Conservation (phyloP, 1,140 invertebrate species). For the Apis mellifera region Amel_HAv3.1 CM009943.2:4655501-4656000, state of each 20-base stretch:
- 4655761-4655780: background rate
- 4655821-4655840: background rate
- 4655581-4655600: constrained; percentile 12
- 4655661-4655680: background rate
- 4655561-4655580: constrained; percentile 17
- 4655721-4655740: background rate
- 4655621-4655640: constrained; percentile 25
- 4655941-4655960: constrained; percentile 76
- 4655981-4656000: constrained; percentile 27
- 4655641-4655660: background rate
- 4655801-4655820: too few relatives aligned
- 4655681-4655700: constrained; percentile 20
- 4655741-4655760: background rate
- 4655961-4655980: constrained; percentile 63
- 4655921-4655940: constrained; percentile 71
- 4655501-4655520: background rate
- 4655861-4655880: background rate
- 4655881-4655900: constrained; percentile 15
- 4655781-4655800: too few relatives aligned
- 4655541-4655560: constrained; percentile 22
- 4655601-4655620: constrained; percentile 1
- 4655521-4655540: background rate
- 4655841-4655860: too few relatives aligned
- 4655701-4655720: background rate
- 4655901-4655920: constrained; percentile 76